Evolutionary conservation across 1,140 invertebrate species (phyloP), one percentile per base, ranked within the genome.

Genomic region (Sycobia sp.): DNA sequence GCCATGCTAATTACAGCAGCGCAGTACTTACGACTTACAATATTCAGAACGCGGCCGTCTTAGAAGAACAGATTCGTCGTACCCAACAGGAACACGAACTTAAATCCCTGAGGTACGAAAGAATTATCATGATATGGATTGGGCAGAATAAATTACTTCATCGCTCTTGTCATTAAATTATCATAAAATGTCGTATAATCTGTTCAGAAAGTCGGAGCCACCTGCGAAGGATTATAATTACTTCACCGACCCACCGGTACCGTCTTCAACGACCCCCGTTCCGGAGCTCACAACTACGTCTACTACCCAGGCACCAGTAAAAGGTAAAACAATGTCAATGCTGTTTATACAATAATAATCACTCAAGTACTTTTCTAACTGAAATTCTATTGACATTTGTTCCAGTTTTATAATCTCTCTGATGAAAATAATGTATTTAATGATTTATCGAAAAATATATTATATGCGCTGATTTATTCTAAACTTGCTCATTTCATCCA

Each of bases 1-100:
- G 86, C 39, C 94, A 97, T 77, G 86, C 86, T 10, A 92, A 93
- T 78, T 97, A 95, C 77, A 93, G 90, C n/a, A 95, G 92, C 75
- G 92, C 91, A 27, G 87, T 95, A 43, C 79, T 95, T 44, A 88
- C 88, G 11, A 89, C 86, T 72, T 71, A 73, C 44, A 76, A 74
- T 60, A 65, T 68, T 18, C 83, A 86, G 61, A 85, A 84, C 69
- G 78, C 86, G 47, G 82, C 86, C 49, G 86, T 89, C 76, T 78
- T 89, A 56, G 88, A 90, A 66, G 87, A 88, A 74, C 86, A 89
- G 73, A 88, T 89, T 67, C 86, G 86, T 55, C 85, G 89, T 53
- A 88, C 86, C 22, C 90, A 91, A 71, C 92, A 94, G 71, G 92
- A 94, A 71, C 86, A 89, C 68, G 92, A 95, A 71, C 83, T 95